Base-by-base conservation (phyloP, 1,140 invertebrate genomes). In the Drosophila auraria region DNA sequence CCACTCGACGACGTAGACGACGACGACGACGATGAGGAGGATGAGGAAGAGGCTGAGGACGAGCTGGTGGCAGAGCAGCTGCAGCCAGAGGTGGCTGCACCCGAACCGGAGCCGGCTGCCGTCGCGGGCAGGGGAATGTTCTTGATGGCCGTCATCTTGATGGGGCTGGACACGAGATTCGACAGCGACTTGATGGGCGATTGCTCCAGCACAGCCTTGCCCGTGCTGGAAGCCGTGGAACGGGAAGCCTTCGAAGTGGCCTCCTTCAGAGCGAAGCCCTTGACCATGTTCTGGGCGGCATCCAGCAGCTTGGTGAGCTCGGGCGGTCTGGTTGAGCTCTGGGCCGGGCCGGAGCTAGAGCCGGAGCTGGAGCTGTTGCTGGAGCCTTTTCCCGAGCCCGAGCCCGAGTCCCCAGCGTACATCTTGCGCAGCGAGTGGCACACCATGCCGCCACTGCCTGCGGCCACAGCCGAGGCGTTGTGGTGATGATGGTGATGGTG, bases 171-270 rank as follows among this genome's bases (percentile, higher is more conserved):
- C 30, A 95, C 95, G 73, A 95, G 93, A 92, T 95, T 95, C 64
- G 95, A 95, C 44, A 95, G 91, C 71, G 95, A 95, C 87, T 95
- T 95, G 20, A 95, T 95, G 30, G 95, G 95, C 20, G 95, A 95
- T 70, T 94, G 94, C 68, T 94, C 94, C 93, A 70, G 91, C 72
- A 59, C 82, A 78, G 79, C 20, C 12, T 82, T 75, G 36, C 30
- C 66, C 11, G 42, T 25, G 17, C 23, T n/a, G 44, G 40, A 20
- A 25, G 25, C 47, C n/a, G 27, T 47, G 1, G 60, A 44, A 11
- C 51, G 63, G 0, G 57, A 4, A 27, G 61, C 49, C 11, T 50
- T 8, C 2, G 53, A 25, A 30, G 59, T 59, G 9, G 76, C 62
- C 1, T 91, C 80, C 45, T 77, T 79, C 8, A 86, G 59, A 1